These are phyloP conservation scores for Spea hammondii DNA, from an alignment of 2,797 vertebrate genomes.

Conservation along the genomic window DNA sequence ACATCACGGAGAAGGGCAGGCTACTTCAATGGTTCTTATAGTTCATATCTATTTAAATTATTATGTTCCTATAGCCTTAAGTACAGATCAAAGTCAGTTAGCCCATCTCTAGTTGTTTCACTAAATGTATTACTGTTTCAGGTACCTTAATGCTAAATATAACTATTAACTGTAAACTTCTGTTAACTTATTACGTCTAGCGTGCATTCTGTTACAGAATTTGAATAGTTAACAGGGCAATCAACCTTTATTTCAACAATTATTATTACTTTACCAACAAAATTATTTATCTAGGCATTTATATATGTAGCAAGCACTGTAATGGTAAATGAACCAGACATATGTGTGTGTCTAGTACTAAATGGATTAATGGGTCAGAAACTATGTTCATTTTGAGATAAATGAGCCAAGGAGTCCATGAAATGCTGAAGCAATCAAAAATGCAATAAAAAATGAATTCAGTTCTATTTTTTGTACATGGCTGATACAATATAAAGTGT, in stretches of 20 bases:
- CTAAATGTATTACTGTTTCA: too few relatives aligned
- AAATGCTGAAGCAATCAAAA: slow-evolving; percentile 1
- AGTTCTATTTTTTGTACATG: background rate
- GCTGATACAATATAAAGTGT: background rate
- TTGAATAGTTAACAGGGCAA: background rate
- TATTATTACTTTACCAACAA: background rate
- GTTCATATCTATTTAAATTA: too few relatives aligned
- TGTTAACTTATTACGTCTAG: too few relatives aligned
- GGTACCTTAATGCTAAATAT: too few relatives aligned
- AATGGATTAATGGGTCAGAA: slow-evolving; percentile 17
- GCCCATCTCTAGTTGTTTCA: too few relatives aligned
- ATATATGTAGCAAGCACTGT: background rate
- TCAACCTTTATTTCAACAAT: background rate
- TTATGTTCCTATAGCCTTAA: too few relatives aligned
- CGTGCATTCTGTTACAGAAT: too few relatives aligned
- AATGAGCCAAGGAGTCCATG: slow-evolving; percentile 5
- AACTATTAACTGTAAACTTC: too few relatives aligned
- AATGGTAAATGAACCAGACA: slow-evolving; percentile 12
- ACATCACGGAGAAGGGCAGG: too few relatives aligned
- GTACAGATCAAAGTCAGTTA: too few relatives aligned
- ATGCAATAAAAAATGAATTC: background rate
- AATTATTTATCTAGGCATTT: background rate
- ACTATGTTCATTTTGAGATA: slow-evolving; percentile 6
- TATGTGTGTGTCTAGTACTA: slow-evolving; percentile 3
- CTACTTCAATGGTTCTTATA: too few relatives aligned